phyloP scores from a whole-genome alignment of 2,797 vertebrate species.

The Nothura maculosa region DNA sequence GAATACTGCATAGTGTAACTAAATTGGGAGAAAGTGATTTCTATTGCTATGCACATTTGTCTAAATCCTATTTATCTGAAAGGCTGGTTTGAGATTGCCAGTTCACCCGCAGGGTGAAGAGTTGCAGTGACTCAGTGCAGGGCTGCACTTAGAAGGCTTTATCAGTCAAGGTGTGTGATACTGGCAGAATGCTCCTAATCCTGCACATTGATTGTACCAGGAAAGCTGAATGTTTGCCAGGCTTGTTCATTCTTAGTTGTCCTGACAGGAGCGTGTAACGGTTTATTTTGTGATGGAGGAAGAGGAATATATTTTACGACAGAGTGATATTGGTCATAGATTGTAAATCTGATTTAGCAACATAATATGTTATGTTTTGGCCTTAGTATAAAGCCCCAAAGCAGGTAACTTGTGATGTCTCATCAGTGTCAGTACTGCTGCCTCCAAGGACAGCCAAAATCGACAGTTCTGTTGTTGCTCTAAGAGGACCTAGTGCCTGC shows the following conservation, averaged over 20 bases:
- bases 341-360: not conserved
- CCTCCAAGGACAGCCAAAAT: conserved; percentile 11
- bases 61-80: not conserved
- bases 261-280: not conserved
- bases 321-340: not conserved
- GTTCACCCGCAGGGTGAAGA: not conserved
- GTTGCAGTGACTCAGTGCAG: not conserved
- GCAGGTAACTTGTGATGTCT: conserved; percentile 36
- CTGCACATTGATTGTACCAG: not conserved
- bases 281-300: not conserved
- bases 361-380: not conserved
- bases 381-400: not conserved
- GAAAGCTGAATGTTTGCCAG: not conserved
- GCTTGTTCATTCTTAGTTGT: not conserved
- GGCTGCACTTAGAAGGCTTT: not conserved
- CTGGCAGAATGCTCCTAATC: not conserved
- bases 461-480: conserved; percentile 21
- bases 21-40: not conserved
- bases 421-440: conserved; percentile 3
- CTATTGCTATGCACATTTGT: not conserved
- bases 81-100: not conserved
- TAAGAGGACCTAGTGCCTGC: not conserved
- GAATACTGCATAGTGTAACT: not conserved
- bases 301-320: not conserved
- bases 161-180: not conserved